A percentile compares a stretch with the other conserved stretches of the same genome.
Evolutionary conservation across 2,113 vertebrate species (phyloP).

Genomic region (Megatriorchis doriae): DNA sequence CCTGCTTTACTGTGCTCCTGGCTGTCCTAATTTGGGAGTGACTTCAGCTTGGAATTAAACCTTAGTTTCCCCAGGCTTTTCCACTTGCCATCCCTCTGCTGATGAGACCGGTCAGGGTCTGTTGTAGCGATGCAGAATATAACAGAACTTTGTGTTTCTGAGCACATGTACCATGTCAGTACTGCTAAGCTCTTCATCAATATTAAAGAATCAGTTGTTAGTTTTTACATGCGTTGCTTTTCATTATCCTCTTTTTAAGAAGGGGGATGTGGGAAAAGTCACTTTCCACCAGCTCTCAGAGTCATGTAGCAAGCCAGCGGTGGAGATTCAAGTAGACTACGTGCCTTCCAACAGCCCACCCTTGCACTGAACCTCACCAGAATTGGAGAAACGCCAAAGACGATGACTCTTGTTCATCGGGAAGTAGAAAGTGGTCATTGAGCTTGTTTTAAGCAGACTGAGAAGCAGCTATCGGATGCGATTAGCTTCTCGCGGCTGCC

Average conservation of each 20-base stretch:
- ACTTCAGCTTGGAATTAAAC: background rate
- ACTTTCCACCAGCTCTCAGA: background rate
- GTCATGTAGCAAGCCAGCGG: background rate
- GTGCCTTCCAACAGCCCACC: background rate
- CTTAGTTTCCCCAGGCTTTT: background rate
- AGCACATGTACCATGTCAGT: background rate
- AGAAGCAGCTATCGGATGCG: background rate
- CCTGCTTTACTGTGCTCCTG: background rate
- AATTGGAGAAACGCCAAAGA: accelerated
- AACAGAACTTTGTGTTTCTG: background rate
- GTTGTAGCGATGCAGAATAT: background rate
- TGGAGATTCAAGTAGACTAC: background rate
- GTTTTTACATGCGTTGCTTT: background rate
- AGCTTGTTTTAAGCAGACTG: background rate
- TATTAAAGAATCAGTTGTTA: slow-evolving; percentile 10
- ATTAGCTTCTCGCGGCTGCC: background rate
- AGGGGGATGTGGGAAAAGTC: background rate
- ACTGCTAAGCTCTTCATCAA: background rate
- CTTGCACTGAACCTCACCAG: background rate
- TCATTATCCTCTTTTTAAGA: background rate
- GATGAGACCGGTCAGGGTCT: background rate
- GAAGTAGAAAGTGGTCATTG: background rate
- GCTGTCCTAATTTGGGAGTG: background rate
- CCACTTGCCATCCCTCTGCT: background rate
- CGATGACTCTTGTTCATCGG: background rate